These are phyloP conservation scores for Epistrophe grossulariae DNA, from an alignment of 2,888 invertebrate species.

Conservation along the genomic window DNA sequence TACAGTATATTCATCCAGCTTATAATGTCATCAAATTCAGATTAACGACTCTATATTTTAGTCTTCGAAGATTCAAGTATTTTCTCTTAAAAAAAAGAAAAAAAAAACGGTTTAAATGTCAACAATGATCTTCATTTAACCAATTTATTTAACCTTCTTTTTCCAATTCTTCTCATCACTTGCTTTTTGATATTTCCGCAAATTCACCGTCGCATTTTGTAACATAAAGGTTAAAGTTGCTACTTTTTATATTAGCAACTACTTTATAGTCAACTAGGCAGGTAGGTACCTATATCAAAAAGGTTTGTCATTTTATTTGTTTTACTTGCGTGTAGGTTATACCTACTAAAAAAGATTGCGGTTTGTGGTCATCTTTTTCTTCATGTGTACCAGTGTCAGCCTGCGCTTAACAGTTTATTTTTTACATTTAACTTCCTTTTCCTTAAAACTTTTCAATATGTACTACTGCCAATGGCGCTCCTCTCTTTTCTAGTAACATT, in stretches of 20 bases:
- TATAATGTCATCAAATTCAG: no score
- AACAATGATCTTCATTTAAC: background rate
- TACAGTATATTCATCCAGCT: no score
- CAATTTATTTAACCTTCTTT: background rate
- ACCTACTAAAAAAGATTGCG: no score
- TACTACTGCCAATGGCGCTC: background rate
- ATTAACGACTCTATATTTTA: no score
- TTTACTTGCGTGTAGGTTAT: conserved; percentile 14
- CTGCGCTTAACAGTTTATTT: conserved; percentile 39
- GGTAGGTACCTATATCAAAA: background rate
- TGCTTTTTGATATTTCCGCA: background rate
- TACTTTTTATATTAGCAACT: background rate
- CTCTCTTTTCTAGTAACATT: conserved; percentile 10
- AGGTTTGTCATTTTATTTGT: background rate
- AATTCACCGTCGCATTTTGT: background rate
- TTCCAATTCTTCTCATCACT: background rate
- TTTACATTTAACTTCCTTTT: conserved; percentile 44
- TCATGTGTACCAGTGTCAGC: conserved; percentile 27
- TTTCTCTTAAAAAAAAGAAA: no score
- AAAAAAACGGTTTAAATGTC: background rate
- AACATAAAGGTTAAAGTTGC: background rate
- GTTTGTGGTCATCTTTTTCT: conserved; percentile 58
- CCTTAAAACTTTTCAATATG: conserved; percentile 40
- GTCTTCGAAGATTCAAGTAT: no score
- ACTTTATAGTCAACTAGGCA: background rate